Conservation (phyloP, 2,797 vertebrate genomes). For the Catostomus latipinnis region DNA sequence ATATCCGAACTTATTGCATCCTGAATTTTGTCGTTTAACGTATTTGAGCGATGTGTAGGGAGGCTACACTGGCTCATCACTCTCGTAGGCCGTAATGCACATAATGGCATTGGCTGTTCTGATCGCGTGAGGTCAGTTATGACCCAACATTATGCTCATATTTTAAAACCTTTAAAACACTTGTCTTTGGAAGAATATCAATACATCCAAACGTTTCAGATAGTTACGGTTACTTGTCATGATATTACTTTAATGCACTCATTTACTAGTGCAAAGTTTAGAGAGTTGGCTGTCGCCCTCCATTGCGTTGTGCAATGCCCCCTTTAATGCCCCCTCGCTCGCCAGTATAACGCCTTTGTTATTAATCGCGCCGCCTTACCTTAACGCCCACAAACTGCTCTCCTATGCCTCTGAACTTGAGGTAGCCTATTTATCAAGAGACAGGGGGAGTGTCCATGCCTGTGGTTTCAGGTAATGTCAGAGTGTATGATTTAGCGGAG, state of each 20-base stretch:
- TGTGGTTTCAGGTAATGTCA: constrained; percentile 64
- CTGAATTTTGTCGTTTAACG: constrained; percentile 11
- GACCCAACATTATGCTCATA: constrained; percentile 44
- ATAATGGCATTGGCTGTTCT: constrained; percentile 46
- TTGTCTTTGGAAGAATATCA: constrained; percentile 14
- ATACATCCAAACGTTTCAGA: constrained; percentile 22
- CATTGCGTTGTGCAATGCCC: constrained; percentile 81
- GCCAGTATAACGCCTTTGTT: constrained; percentile 86
- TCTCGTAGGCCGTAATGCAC: constrained; percentile 51
- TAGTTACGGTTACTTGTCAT: constrained; percentile 19
- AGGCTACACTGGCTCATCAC: constrained; percentile 17
- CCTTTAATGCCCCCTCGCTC: constrained; percentile 84
- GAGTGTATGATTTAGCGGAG: constrained; percentile 68
- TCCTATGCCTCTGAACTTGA: constrained; percentile 47
- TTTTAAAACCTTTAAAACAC: constrained; percentile 41
- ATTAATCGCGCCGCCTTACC: constrained; percentile 87
- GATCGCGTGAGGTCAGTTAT: constrained; percentile 48
- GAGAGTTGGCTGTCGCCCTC: constrained; percentile 78
- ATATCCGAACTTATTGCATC: constrained; percentile 34
- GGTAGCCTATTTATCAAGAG: constrained; percentile 16
- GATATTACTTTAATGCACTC: constrained; percentile 44
- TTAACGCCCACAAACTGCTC: constrained; percentile 76
- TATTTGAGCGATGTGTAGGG: not conserved
- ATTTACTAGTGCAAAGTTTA: constrained; percentile 80
- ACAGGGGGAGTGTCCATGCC: constrained; percentile 36